Evolutionary conservation across 2,797 vertebrate genomes (phyloP), one percentile per base, ranked within the genome.

Genomic region (Enteromius argenteus): DNA sequence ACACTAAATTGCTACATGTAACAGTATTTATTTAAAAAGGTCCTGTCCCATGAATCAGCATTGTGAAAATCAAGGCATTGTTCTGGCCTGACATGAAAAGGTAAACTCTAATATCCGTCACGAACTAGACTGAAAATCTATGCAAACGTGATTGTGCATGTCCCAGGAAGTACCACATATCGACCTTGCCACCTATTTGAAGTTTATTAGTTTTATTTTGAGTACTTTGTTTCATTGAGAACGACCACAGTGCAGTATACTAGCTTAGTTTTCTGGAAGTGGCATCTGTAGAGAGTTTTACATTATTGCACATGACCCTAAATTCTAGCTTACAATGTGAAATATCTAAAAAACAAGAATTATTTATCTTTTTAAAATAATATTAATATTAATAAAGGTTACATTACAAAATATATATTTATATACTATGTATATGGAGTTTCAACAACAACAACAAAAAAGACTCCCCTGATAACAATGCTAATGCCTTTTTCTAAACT

Each of bases 21-120:
- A 49, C 30, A 32, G 19, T 3, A 79, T n/a, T 66, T n/a, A 81
- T 3, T 66, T 17, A 32, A 64, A 32, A 32, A 39, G 13, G 42
- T 67, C n/a, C 21, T 60, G 14, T 66, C 30, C 19, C 46, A 19
- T 4, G 42, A 64, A 79, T 44, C 42, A 68, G 42, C 79, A 60
- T 72, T 42, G 71, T 88, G 66, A 88, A 56, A 85, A 32, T 56
- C 19, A 35, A 39, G 60, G 66, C 30, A 64, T 85, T 83, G 62
- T 66, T 56, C n/a, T 78, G 58, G 39, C 17, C n/a, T 85, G 4
- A 79, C 42, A 84, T 5, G 27, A 71, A 53, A 85, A 90, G 88
- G 86, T 90, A 90, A 81, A 89, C 91, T 67, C 68, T 87, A 77
- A 67, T 23, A 56, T 67, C 78, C 87, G 60, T 62, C 62, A n/a